Evolutionary conservation across 2,888 invertebrate species (phyloP).

Genomic region (Caenorhabditis sinica): DNA sequence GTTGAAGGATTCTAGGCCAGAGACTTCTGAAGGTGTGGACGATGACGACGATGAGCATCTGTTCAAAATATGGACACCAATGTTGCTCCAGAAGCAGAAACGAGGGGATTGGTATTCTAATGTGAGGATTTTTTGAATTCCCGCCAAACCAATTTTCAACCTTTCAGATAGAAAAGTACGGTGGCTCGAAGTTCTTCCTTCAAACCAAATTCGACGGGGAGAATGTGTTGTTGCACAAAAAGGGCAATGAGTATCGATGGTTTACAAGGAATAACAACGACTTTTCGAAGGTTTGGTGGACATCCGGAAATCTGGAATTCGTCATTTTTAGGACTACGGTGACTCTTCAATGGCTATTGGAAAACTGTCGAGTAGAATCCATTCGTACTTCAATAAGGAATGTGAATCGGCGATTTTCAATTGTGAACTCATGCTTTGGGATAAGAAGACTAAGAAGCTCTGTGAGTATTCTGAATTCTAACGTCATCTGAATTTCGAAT

Average conservation of each 20-base stretch:
- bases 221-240: constrained; percentile 80
- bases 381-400: constrained; percentile 74
- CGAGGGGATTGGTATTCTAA: constrained; percentile 63
- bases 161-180: constrained; percentile 62
- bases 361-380: constrained; percentile 75
- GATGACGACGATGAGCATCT: constrained; percentile 59
- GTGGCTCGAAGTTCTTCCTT: constrained; percentile 74
- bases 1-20: constrained; percentile 3
- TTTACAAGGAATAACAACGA: constrained; percentile 78
- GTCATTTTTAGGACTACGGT: constrained; percentile 73
- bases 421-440: constrained; percentile 80
- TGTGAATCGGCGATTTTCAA: constrained; percentile 77
- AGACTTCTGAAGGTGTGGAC: constrained; percentile 10
- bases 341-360: constrained; percentile 51
- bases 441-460: constrained; percentile 68
- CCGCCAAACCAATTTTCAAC: no score
- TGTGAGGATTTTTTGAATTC: constrained; percentile 22
- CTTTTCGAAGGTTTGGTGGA: constrained; percentile 36
- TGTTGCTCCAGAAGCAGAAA: constrained; percentile 65
- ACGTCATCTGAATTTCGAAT: not conserved
- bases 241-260: constrained; percentile 76
- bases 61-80: constrained; percentile 67
- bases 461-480: constrained; percentile 61
- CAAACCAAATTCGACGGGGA: constrained; percentile 83
- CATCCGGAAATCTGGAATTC: no score